A percentile compares a stretch with the other conserved stretches of the same genome.
These are phyloP conservation scores for Sogatella furcifera DNA, from an alignment of 1,140 invertebrate species.

Conservation along the genomic window DNA sequence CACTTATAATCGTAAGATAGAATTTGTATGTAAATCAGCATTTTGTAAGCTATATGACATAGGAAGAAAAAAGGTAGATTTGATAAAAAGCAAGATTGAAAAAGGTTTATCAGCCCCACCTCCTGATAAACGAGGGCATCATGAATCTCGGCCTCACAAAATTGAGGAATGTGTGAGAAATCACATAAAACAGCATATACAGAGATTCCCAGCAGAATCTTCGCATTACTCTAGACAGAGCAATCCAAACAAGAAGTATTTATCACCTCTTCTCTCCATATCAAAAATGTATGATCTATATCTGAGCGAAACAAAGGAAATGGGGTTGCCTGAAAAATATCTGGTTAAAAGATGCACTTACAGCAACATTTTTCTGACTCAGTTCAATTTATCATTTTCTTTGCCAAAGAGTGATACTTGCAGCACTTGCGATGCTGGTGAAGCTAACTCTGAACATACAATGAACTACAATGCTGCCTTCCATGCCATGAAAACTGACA, in stretches of 20 bases:
- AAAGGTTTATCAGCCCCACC: slow-evolving; percentile 2
- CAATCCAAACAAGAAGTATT: slow-evolving; percentile 6
- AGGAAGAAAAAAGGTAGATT: slow-evolving; percentile 4
- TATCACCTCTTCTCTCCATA: slow-evolving; percentile 5
- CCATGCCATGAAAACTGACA: not conserved
- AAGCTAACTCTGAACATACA: slow-evolving; percentile 12
- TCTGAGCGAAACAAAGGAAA: not conserved
- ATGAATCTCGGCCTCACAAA: slow-evolving; percentile 6
- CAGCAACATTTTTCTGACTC: slow-evolving; percentile 17
- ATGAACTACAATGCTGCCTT: slow-evolving; percentile 7
- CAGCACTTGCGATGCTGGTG: slow-evolving; percentile 19
- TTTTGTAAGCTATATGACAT: not conserved
- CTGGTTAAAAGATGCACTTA: slow-evolving; percentile 14
- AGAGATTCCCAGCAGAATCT: slow-evolving; percentile 1
- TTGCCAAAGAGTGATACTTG: slow-evolving; percentile 24
- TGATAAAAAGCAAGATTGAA: not conserved
- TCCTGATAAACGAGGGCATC: slow-evolving; percentile 6
- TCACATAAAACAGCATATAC: not conserved
- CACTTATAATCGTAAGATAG: not conserved
- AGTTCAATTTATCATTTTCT: slow-evolving; percentile 24
- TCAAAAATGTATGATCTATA: slow-evolving; percentile 6
- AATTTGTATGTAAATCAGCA: not conserved
- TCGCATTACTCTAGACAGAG: slow-evolving; percentile 7
- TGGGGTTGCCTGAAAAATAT: not conserved
- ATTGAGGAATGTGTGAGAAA: not conserved